Evolutionary conservation across 2,888 invertebrate species (phyloP), one percentile per base, ranked within the genome.

Genomic region (Drosophila infuscata): DNA sequence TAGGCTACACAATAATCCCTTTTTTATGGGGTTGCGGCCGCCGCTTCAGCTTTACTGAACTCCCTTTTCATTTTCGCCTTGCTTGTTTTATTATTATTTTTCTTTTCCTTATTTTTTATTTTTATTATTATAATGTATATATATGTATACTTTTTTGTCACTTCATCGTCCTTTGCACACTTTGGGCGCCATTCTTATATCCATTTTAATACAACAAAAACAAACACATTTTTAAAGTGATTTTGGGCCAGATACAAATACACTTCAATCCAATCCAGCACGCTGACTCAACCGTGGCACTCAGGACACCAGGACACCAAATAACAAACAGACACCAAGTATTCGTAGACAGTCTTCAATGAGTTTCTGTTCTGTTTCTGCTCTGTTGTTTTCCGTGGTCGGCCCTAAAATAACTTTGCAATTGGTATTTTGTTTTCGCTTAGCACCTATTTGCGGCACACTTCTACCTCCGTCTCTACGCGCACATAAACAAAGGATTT

Each of bases 1-100:
- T 48, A 66, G 73, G 72, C 79, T 69, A 65, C 88, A 83, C 86
- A 88, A 81, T 85, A 86, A 88, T 87, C 81, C 82, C 86, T 74
- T 85, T 46, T 84, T 83, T 81, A 81, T 61, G 75, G 74, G 69
- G 59, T 69, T 79, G 82, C 56, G 74, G 72, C 82, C 46, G 63
- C 60, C 53, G 60, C 65, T 67, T 66, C 60, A 68, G 76, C 69
- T 69, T 70, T 64, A 67, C 67, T 65, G 61, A 61, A 64, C 56
- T 54, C 71, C 53, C 20, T 64, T 58, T 52, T 15, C 32, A 43
- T 20, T 43, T 41, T 30, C 32, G n/a, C 20, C 32, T 43, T 64
- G 30, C 52, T 41, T 49, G 46, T 59, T 60, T 57, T 63, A 57
- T 56, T 38, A 33, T 57, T 53, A 61, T 63, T n/a, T n/a, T 43